A percentile compares a stretch with the other conserved stretches of the same genome.
Evolutionary conservation across 2,797 vertebrate species (phyloP).

Genomic region (Heterohyrax brucei): DNA sequence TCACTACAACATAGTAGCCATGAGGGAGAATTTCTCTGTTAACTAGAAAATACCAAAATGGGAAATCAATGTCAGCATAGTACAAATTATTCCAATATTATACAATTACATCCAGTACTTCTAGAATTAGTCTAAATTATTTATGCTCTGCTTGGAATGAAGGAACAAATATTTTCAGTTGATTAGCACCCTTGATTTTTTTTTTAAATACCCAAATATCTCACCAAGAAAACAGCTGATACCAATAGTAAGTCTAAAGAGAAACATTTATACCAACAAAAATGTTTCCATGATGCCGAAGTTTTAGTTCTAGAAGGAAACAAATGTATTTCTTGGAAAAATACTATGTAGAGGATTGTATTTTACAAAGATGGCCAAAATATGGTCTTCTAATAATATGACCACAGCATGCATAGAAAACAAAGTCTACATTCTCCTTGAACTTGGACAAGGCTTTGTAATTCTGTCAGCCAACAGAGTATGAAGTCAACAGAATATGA

Average conservation of each 20-base stretch:
- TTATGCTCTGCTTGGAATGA: constrained; percentile 30
- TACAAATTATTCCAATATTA: neutral
- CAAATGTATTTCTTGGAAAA: neutral
- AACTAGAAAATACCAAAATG: neutral
- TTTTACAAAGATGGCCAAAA: neutral
- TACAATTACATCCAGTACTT: neutral
- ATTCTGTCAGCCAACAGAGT: neutral
- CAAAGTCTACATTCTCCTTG: neutral
- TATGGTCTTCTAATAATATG: neutral
- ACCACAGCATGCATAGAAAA: neutral
- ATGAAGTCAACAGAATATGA: neutral
- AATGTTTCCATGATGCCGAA: constrained; percentile 24
- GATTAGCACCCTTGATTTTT: neutral
- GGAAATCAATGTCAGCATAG: neutral
- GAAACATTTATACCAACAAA: neutral
- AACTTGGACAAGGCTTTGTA: neutral
- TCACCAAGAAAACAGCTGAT: constrained; percentile 44
- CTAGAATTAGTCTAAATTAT: constrained; percentile 43
- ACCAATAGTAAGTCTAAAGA: neutral
- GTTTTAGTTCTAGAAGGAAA: neutral
- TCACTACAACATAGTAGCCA: neutral
- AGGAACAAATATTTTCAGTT: constrained; percentile 64
- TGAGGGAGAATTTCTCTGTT: neutral
- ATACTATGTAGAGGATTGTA: neutral
- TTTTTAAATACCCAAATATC: constrained; percentile 42